A percentile compares a stretch with the other conserved stretches of the same genome.
Conservation (phyloP, 2,888 invertebrate species). For the Rapana venosa region DNA sequence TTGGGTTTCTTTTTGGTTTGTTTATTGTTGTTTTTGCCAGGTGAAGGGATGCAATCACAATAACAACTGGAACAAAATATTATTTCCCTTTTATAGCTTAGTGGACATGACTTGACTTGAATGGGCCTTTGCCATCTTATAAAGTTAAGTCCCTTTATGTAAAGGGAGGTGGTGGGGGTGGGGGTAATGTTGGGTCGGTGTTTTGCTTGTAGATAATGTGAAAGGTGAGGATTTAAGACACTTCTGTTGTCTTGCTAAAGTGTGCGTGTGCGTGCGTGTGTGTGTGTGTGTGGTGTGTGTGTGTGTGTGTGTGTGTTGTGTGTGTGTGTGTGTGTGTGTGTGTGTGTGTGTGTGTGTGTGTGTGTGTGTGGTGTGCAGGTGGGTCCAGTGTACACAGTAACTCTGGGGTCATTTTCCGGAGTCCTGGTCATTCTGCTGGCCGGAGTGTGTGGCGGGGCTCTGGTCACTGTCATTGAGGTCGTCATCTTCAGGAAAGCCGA, state of each 20-base stretch:
- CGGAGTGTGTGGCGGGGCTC: conserved; percentile 63
- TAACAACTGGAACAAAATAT: too few relatives aligned
- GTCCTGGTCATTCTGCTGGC: conserved; percentile 63
- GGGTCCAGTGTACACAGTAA: conserved; percentile 49
- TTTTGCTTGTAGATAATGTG: too few relatives aligned
- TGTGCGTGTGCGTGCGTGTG: background rate
- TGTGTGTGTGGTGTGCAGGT: conserved; percentile 12
- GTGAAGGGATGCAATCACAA: too few relatives aligned
- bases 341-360: background rate
- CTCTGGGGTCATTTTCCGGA: conserved; percentile 67
- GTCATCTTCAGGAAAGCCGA: conserved; percentile 66
- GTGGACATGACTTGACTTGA: too few relatives aligned
- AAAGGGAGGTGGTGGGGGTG: too few relatives aligned
- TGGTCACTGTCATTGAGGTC: conserved; percentile 61
- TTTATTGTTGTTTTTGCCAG: too few relatives aligned
- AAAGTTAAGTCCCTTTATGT: too few relatives aligned
- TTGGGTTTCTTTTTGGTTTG: too few relatives aligned
- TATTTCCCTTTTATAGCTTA: too few relatives aligned
- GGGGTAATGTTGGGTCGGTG: too few relatives aligned
- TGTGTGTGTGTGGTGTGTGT: background rate
- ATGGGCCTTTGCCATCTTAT: too few relatives aligned
- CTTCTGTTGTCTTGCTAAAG: background rate
- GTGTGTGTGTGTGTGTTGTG: background rate
- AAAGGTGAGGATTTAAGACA: too few relatives aligned
- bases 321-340: conserved; percentile 9